Conservation (phyloP, 2,113 vertebrate species). For the Atherinomorus stipes region DNA sequence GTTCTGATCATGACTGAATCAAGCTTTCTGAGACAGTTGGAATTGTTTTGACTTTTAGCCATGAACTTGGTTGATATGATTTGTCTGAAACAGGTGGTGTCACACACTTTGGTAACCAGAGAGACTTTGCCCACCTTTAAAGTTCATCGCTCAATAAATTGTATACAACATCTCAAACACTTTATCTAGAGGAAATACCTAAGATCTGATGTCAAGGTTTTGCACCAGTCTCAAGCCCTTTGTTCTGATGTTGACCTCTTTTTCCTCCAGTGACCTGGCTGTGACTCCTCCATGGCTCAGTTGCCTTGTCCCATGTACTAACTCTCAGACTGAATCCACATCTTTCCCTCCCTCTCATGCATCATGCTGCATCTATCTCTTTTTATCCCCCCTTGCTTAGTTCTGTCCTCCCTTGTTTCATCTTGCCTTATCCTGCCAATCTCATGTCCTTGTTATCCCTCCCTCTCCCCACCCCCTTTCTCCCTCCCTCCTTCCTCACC, state of each 20-base stretch:
- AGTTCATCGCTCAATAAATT: not conserved
- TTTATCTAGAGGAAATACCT: not conserved
- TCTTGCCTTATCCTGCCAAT: constrained; percentile 70
- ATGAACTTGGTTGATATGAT: no score
- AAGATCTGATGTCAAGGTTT: constrained; percentile 8
- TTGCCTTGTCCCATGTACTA: constrained; percentile 44
- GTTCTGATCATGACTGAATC: not conserved
- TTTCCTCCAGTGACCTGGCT: constrained; percentile 62
- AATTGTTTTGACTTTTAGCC: not conserved
- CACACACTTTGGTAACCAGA: not conserved
- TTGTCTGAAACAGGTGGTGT: no score
- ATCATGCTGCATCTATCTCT: constrained; percentile 60
- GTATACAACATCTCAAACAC: no score
- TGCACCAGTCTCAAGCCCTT: constrained; percentile 54
- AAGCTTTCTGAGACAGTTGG: not conserved
- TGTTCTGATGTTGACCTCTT: constrained; percentile 63
- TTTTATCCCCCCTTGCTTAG: constrained; percentile 63
- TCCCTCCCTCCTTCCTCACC: constrained; percentile 6
- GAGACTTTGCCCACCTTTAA: not conserved
- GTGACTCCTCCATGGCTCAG: constrained; percentile 59
- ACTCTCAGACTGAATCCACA: constrained; percentile 61
- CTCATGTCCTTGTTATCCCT: constrained; percentile 72
- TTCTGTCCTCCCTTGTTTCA: constrained; percentile 68
- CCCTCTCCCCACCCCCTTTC: constrained; percentile 5
- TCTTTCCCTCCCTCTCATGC: constrained; percentile 57